Percentiles rank a stretch among this genome's conserved stretches.
These are phyloP conservation scores for Hyaena hyaena DNA, from an alignment of 2,113 vertebrate genomes.

Conservation along the genomic window DNA sequence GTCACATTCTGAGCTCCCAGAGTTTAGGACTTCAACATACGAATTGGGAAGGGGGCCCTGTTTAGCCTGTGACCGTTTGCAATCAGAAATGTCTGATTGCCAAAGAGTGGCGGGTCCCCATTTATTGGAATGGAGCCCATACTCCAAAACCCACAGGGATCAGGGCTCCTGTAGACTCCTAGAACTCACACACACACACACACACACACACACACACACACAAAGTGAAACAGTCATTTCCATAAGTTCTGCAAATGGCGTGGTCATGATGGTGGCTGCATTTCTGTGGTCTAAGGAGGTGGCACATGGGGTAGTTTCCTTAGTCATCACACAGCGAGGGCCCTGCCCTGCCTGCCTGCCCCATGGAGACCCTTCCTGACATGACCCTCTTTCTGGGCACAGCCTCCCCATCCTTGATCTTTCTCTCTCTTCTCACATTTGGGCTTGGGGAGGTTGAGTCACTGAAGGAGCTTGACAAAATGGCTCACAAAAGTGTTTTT, in stretches of 20 bases:
- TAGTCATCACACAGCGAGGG: neutral
- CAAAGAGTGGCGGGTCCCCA: neutral
- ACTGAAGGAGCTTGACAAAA: slow-evolving; percentile 45
- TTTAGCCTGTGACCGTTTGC: neutral
- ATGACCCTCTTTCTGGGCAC: neutral
- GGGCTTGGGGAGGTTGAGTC: neutral
- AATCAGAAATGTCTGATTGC: neutral
- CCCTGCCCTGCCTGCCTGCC: fast-evolving
- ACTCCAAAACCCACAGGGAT: neutral
- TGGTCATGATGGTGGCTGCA: fast-evolving
- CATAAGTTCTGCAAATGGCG: neutral
- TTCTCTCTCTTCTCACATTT: neutral
- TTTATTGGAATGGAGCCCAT: neutral
- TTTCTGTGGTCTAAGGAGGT: neutral
- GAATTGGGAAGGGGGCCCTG: neutral
- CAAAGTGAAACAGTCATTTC: neutral
- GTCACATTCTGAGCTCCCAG: neutral
- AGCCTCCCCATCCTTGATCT: neutral
- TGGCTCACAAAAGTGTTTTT: slow-evolving; percentile 53
- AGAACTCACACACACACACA: neutral
- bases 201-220: too few species aligned
- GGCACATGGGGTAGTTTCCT: neutral
- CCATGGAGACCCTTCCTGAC: neutral
- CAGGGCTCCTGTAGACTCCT: neutral
- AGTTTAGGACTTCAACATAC: neutral